phyloP scores from a whole-genome alignment of 37 sponge, comb jelly and placozoan genomes.

The Hormiphora californensis region DNA sequence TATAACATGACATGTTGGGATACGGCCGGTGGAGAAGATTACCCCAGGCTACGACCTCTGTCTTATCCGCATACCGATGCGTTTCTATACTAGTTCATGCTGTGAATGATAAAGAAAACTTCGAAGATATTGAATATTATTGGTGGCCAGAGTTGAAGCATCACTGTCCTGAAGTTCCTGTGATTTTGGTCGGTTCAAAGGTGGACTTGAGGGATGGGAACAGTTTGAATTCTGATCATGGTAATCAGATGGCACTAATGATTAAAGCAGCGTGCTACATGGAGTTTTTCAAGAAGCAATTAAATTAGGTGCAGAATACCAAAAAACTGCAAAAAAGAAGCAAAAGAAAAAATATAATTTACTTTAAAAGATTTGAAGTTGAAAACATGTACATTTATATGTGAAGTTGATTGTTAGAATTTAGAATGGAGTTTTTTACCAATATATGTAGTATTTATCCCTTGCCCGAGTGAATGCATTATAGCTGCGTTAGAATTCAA shows the following conservation, averaged over 20 bases:
- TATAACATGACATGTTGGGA: background rate
- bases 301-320: background rate
- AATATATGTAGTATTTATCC: too few relatives aligned
- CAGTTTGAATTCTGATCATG: too few relatives aligned
- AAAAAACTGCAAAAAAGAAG: background rate
- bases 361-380: too few relatives aligned
- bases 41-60: constrained; percentile 16
- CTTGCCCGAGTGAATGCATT: too few relatives aligned
- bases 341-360: background rate
- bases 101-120: background rate
- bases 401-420: too few relatives aligned
- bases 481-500: too few relatives aligned
- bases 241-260: background rate
- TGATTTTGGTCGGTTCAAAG: background rate
- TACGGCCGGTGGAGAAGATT: background rate
- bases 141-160: background rate
- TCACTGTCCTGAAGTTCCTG: background rate
- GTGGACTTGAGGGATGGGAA: background rate
- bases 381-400: too few relatives aligned
- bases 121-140: background rate
- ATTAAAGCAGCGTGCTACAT: background rate
- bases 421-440: too few relatives aligned
- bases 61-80: background rate
- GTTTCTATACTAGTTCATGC: background rate
- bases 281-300: constrained; percentile 4